Percentiles rank a stretch among this genome's conserved stretches.
Conservation (phyloP, 2,888 invertebrate genomes). For the Drosophila macrothrix region DNA sequence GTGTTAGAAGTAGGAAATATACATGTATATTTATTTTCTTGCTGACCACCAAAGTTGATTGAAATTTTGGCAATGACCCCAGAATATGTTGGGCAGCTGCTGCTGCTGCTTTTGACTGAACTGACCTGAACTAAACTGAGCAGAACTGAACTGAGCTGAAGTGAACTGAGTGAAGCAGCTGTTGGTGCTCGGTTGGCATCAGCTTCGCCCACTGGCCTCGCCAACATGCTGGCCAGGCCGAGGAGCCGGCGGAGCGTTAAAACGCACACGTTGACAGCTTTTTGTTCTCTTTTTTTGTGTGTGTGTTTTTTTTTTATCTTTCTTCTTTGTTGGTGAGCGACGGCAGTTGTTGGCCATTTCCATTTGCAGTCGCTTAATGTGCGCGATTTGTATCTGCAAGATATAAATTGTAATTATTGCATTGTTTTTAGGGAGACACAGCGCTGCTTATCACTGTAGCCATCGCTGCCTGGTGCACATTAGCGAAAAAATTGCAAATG, state of each 20-base stretch:
- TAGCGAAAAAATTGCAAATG: slow-evolving; percentile 79
- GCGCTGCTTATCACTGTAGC: slow-evolving; percentile 62
- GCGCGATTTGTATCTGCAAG: slow-evolving; percentile 77
- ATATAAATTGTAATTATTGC: slow-evolving; percentile 82
- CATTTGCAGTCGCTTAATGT: slow-evolving; percentile 72
- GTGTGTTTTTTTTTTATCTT: slow-evolving; percentile 33
- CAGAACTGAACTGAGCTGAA: slow-evolving; percentile 8
- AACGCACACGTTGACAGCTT: slow-evolving; percentile 80
- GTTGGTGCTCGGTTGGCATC: slow-evolving; percentile 53
- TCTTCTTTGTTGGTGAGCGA: slow-evolving; percentile 19
- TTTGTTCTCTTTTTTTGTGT: slow-evolving; percentile 26
- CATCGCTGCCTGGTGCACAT: slow-evolving; percentile 63
- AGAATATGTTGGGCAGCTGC: slow-evolving; percentile 58
- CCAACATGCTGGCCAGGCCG: slow-evolving; percentile 39
- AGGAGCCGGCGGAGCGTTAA: slow-evolving; percentile 75
- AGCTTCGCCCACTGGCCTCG: slow-evolving; percentile 71
- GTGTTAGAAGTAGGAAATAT: neutral
- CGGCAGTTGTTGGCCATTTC: slow-evolving; percentile 27
- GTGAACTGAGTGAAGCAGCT: slow-evolving; percentile 54
- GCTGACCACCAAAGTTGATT: slow-evolving; percentile 72
- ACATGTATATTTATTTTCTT: neutral
- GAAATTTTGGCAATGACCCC: slow-evolving; percentile 73
- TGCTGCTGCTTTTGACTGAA: slow-evolving; percentile 35
- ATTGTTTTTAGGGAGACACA: slow-evolving; percentile 55
- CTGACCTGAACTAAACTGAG: slow-evolving; percentile 1